Evolutionary conservation across 23 tunicate species (phyloP), one percentile per base, ranked within the genome.

Genomic region (Ciona savignyi): DNA sequence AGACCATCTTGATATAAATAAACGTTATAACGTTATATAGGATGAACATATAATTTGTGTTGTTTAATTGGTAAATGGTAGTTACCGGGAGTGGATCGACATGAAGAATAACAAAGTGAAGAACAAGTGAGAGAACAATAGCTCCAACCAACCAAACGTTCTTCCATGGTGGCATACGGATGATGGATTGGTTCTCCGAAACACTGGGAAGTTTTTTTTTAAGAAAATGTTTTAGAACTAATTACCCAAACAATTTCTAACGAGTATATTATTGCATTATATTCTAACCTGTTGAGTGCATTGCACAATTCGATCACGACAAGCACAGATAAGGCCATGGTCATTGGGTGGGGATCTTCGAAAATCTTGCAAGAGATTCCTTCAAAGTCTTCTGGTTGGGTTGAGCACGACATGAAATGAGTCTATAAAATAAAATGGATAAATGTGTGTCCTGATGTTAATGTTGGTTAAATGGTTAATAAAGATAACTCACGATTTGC

Each of bases 331-430:
- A 95, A 87, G 27, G 99, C 99, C 99, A 95, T 95, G 3, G 99
- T 95, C 99, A 95, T 95, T 64, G 99, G 99, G 71, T 95, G 99
- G 15, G 99, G 99, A 35, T 95, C 99, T 66, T 91, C 99, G 70
- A 95, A 95, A 19, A 88, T 74, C 67, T 84, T 76, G 87, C 99
- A 95, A 31, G 73, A 34, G n/a, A 95, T 34, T 51, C 95, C 95
- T 27, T 77, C 85, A 75, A 89, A 95, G 24, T 65, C 67, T 49
- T 88, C 92, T 9, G 97, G 83, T 23, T 84, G 65, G 0, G 80
- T 33, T 9, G 85, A 20, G 77, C 99, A 95, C 4, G 83, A 70
- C 99, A 95, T 95, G 70, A 72, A 95, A 70, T 95, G 99, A 63
- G 99, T 95, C 90, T 91, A 35, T 23, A 66, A 48, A 48, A 9